Evolutionary conservation across 1,140 invertebrate species (phyloP).

Genomic region (Drosophila suzukii): DNA sequence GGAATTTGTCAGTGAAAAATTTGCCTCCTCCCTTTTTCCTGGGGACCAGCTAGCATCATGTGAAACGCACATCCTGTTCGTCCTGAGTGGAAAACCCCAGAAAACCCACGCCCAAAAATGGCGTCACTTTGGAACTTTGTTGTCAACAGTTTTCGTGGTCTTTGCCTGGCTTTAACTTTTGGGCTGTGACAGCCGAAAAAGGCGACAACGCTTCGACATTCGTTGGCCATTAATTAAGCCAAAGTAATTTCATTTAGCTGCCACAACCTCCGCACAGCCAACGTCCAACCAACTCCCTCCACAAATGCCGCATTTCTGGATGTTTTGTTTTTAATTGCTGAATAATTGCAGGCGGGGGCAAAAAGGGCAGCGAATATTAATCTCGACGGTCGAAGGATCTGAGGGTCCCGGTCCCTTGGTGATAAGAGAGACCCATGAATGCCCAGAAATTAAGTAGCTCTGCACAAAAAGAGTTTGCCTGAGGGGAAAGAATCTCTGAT

Average conservation of each 20-base stretch:
- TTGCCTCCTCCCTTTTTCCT: conserved; percentile 32
- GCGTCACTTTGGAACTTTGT: conserved; percentile 62
- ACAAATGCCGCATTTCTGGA: conserved; percentile 9
- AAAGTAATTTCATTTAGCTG: conserved; percentile 63
- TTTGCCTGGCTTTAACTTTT: conserved; percentile 68
- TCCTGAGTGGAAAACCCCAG: too few relatives aligned
- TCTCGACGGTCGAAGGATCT: not conserved
- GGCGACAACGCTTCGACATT: conserved; percentile 63
- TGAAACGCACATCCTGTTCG: conserved; percentile 48
- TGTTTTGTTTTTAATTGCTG: conserved; percentile 74
- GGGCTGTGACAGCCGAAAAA: conserved; percentile 32
- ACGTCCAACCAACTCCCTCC: not conserved
- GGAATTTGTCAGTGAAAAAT: conserved; percentile 67
- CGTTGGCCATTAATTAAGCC: conserved; percentile 77
- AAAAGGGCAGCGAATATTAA: conserved; percentile 24
- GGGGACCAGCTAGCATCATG: conserved; percentile 41
- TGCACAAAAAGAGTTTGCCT: not conserved
- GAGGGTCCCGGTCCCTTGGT: conserved; percentile 4
- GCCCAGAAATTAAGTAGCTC: conserved; percentile 26
- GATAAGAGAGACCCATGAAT: conserved; percentile 17
- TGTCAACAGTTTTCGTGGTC: conserved; percentile 75
- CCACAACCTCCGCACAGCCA: not conserved
- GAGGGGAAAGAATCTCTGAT: not conserved
- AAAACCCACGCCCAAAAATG: conserved; percentile 13
- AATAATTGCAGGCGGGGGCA: conserved; percentile 58